A percentile compares a stretch with the other conserved stretches of the same genome.
Evolutionary conservation across 2,797 vertebrate genomes (phyloP).

Genomic region (Myotis planiceps): DNA sequence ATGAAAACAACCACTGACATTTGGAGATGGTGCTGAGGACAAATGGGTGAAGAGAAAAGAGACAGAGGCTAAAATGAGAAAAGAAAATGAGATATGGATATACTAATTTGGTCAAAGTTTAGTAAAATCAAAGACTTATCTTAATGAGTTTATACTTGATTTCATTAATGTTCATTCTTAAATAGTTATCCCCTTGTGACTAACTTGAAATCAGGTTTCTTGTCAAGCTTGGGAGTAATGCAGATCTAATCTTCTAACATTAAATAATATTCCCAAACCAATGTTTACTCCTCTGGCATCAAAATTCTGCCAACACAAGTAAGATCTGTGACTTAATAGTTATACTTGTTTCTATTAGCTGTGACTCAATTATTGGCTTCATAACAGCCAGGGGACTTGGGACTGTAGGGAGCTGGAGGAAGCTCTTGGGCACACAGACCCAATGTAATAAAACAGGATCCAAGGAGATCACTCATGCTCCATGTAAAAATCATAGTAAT

Average conservation of each 20-base stretch:
- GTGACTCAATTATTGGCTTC: neutral
- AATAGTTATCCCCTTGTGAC: neutral
- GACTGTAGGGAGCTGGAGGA: neutral
- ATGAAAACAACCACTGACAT: constrained; percentile 14
- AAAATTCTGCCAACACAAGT: constrained; percentile 33
- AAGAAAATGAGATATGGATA: neutral
- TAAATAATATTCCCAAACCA: neutral
- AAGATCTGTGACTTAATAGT: constrained; percentile 16
- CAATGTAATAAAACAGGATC: neutral
- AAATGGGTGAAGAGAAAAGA: neutral
- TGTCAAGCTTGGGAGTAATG: neutral
- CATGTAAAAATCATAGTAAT: neutral
- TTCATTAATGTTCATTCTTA: neutral
- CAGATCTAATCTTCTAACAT: neutral
- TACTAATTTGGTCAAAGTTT: neutral
- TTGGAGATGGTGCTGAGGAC: neutral
- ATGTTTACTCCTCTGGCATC: neutral
- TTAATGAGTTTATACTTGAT: neutral
- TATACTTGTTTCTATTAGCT: neutral
- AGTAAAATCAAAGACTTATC: neutral
- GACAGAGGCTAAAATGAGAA: neutral
- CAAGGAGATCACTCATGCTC: neutral
- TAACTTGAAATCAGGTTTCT: constrained; percentile 8
- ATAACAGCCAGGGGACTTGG: neutral
- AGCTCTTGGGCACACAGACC: neutral